Evolutionary conservation across 2,797 vertebrate genomes (phyloP).

Genomic region (Danio albolineatus): DNA sequence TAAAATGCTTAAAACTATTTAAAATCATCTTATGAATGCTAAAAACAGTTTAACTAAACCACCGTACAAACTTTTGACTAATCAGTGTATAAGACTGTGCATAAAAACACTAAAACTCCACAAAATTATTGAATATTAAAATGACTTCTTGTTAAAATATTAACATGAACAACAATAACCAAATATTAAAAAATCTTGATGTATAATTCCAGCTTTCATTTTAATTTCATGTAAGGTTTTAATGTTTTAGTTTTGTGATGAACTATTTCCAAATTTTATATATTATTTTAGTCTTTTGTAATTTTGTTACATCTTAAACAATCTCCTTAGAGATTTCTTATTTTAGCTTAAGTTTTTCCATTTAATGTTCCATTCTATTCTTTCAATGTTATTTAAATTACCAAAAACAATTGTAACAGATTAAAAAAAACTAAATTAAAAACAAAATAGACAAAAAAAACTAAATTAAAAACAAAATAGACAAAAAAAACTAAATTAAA

Average conservation of each 20-base stretch:
- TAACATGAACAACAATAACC: background rate
- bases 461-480: too few relatives aligned
- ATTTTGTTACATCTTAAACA: background rate
- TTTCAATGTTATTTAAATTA: background rate
- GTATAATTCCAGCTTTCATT: too few relatives aligned
- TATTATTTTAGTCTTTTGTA: background rate
- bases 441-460: too few relatives aligned
- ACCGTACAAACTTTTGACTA: background rate
- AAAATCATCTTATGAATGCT: background rate
- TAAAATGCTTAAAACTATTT: background rate
- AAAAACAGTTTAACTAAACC: background rate
- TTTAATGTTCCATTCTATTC: background rate
- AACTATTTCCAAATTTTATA: background rate
- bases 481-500: background rate
- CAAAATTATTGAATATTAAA: background rate
- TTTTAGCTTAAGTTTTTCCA: background rate
- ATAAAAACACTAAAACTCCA: background rate
- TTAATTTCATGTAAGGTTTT: too few relatives aligned
- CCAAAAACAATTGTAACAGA: background rate
- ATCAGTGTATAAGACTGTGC: background rate
- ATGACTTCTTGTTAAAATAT: background rate
- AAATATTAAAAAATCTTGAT: background rate
- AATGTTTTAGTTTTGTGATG: too few relatives aligned
- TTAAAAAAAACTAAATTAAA: too few relatives aligned
- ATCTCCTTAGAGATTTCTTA: background rate